These are phyloP conservation scores for Pantala flavescens DNA, from an alignment of 1,140 invertebrate genomes.

Conservation along the genomic window DNA sequence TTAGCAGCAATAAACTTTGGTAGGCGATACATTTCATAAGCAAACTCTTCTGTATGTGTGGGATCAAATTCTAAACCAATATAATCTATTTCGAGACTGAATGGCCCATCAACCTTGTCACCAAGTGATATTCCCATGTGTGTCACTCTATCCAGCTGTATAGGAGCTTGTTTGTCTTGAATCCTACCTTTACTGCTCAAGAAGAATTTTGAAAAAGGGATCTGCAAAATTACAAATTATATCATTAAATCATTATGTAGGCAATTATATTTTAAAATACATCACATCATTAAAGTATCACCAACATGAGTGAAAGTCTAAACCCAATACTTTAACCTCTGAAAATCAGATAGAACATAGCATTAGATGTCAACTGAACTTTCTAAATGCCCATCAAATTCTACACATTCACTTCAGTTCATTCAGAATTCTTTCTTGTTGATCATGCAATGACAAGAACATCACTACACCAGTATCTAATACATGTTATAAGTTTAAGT, in stretches of 20 bases:
- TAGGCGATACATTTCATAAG: constrained; percentile 80
- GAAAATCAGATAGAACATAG: too few species aligned
- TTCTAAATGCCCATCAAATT: too few species aligned
- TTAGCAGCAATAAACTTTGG: constrained; percentile 48
- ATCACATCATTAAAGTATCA: too few species aligned
- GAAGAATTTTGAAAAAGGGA: constrained; percentile 93
- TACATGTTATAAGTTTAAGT: too few species aligned
- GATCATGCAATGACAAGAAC: too few species aligned
- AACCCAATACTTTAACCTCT: too few species aligned
- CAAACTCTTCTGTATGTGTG: constrained; percentile 65
- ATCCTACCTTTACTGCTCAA: constrained; percentile 70
- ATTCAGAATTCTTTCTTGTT: too few species aligned
- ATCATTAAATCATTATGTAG: constrained; percentile 13
- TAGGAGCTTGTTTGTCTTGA: constrained; percentile 63
- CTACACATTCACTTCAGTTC: too few species aligned
- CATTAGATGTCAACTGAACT: too few species aligned
- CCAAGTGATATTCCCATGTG: constrained; percentile 70
- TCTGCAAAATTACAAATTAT: constrained; percentile 42
- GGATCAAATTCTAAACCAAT: constrained; percentile 73
- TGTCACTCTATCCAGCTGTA: constrained; percentile 48
- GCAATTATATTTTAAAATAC: too few species aligned
- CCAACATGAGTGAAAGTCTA: too few species aligned
- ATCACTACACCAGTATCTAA: too few species aligned
- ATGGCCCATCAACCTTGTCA: constrained; percentile 70
- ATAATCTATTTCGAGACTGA: constrained; percentile 87